Evolutionary conservation across 92 coral and sea anemone species (phyloP), one percentile per base, ranked within the genome.

Genomic region (Porites rus): DNA sequence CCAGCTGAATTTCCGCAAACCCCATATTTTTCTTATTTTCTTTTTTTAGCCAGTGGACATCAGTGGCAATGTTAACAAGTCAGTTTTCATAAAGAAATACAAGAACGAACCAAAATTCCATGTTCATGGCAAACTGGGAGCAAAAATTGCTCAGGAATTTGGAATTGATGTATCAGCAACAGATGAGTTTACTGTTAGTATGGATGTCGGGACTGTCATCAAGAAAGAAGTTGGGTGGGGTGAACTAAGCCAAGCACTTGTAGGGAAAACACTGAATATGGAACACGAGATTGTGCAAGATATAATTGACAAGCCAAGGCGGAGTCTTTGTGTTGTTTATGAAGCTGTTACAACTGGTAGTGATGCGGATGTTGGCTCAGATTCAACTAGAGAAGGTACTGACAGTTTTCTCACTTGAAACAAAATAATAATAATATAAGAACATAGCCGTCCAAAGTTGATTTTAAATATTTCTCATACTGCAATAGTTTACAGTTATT

Each of bases 131-230:
- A 95, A 92, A 75, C 91, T 97, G 66, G 99, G 99, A 50, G 91
- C 77, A 12, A 95, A 97, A 86, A 89, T 97, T 88, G 99, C 99
- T 10, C 59, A 79, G 13, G 98, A 97, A 65, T 92, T 97, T 88
- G 97, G 95, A 14, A 90, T 97, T 62, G 99, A 97, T 69, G 81
- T 88, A 24, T 88, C 90, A 13, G 88, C 96, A 43, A 76, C 85
- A 38, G 97, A 97, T 74, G 90, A 97, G 7, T 88, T 97, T 77
- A 87, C 92, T 3, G 92, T 97, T 72, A 86, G 87, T 46, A 93
- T 97, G 97, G 90, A 97, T 80, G 90, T 97, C 1, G 99, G 99
- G 51, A 88, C 91, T 52, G 92, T 97, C 3, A 86, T 68, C 54
- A 92, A 94, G 74, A 84, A 72, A 67, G 94, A 95, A 84, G 81